Base-by-base conservation (phyloP, 2,797 vertebrate genomes). In the Silurus aristotelis region DNA sequence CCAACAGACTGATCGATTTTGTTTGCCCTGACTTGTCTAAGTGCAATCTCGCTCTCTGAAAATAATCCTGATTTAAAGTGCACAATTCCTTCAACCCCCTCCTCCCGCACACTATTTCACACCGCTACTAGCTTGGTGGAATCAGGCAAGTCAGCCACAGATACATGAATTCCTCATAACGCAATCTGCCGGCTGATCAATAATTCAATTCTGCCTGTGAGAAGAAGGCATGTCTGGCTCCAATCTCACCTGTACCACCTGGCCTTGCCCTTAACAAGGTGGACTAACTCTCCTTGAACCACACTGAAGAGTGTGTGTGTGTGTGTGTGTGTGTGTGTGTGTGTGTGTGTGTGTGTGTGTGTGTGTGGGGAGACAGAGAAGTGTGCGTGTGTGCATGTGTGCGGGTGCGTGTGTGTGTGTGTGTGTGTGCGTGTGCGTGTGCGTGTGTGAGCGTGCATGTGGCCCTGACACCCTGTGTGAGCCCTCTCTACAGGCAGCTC, bases 131-230 rank as follows among this genome's bases (percentile, higher is more conserved):
- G 83, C 91, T 91, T 84, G 87, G 38, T 85, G 90, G 92, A 91
- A 87, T 85, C 84, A 76, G 85, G 92, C 86, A 87, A 87, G 86
- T 80, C 76, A 61, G 82, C 85, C 85, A 22, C 87, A 87, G 90
- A 91, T 92, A 93, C 92, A 93, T 93, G 91, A 94, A 94, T 94
- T 94, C 93, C 92, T 95, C 93, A 94, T 95, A 93, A 93, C 91
- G 87, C 93, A 93, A 94, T 95, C 94, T 95, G 94, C 94, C 92
- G 91, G 83, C 90, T 93, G 92, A 95, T 96, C 95, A 95, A 96
- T 95, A 96, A 95, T 96, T 95, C 92, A 95, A 93, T 95, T 94
- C 91, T 92, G 86, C 91, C 91, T 92, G 92, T 92, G 92, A 91
- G 93, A 89, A 91, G 93, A 89, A 81, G 91, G 91, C 92, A 91